These are phyloP conservation scores for Platysternon megacephalum DNA, from an alignment of 2,113 vertebrate species.

Conservation along the genomic window DNA sequence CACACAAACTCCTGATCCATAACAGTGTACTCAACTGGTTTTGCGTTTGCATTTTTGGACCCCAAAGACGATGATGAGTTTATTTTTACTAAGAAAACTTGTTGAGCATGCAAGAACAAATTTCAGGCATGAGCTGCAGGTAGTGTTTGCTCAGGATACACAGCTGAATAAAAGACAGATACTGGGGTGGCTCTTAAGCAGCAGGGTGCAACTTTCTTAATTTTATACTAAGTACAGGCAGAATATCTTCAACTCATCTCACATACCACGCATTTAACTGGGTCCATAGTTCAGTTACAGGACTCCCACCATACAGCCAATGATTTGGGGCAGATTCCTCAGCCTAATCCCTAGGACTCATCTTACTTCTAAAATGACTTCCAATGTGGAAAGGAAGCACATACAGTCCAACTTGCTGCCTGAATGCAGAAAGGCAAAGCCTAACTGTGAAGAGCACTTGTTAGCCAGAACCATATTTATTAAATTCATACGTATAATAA, in stretches of 20 bases:
- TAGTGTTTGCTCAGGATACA: background rate
- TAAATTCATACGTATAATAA: background rate
- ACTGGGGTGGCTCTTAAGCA: background rate
- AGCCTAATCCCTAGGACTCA: background rate
- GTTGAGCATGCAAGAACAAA: background rate
- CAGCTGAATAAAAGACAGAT: background rate
- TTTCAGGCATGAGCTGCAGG: background rate
- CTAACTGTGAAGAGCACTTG: background rate
- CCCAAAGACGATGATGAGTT: background rate
- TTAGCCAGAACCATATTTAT: background rate
- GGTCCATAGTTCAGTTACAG: background rate
- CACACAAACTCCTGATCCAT: background rate
- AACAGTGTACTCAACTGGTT: background rate
- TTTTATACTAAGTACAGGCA: background rate
- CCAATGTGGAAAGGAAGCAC: background rate
- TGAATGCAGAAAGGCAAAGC: background rate
- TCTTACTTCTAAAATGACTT: background rate
- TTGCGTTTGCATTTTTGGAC: background rate
- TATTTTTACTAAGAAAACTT: background rate
- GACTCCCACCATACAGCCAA: background rate
- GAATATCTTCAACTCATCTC: background rate
- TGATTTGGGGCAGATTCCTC: background rate
- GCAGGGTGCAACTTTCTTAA: background rate
- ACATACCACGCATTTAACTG: background rate
- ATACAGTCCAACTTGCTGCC: background rate